Conservation (phyloP, 2,797 vertebrate genomes). For the Xiphophorus birchmanni region DNA sequence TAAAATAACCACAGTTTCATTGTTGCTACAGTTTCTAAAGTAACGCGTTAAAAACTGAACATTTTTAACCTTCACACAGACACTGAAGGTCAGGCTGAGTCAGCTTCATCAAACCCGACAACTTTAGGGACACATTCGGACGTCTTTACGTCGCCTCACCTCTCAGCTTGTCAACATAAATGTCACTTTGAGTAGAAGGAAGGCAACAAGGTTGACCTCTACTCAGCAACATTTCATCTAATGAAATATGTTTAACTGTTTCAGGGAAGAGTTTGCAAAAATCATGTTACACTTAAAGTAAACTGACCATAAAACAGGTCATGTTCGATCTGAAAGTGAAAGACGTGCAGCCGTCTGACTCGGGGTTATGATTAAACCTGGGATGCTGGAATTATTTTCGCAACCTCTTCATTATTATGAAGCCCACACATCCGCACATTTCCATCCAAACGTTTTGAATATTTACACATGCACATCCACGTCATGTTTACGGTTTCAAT, state of each 20-base stretch:
- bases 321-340: neutral
- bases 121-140: neutral
- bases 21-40: no score
- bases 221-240: neutral
- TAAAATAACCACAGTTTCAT: no score
- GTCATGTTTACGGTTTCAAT: neutral
- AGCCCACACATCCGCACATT: neutral
- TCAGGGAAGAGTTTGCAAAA: no score
- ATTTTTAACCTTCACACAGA: neutral
- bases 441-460: neutral
- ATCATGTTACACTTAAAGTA: no score
- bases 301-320: neutral
- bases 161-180: neutral
- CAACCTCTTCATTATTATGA: neutral
- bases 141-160: neutral
- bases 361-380: no score
- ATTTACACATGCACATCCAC: neutral
- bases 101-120: neutral
- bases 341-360: neutral
- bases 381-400: neutral
- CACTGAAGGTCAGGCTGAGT: neutral
- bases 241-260: neutral
- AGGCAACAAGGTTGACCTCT: neutral
- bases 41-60: neutral
- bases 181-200: neutral